Evolutionary conservation across 1,140 invertebrate genomes (phyloP), one percentile per base, ranked within the genome.

Genomic region (Latrodectus geometricus): DNA sequence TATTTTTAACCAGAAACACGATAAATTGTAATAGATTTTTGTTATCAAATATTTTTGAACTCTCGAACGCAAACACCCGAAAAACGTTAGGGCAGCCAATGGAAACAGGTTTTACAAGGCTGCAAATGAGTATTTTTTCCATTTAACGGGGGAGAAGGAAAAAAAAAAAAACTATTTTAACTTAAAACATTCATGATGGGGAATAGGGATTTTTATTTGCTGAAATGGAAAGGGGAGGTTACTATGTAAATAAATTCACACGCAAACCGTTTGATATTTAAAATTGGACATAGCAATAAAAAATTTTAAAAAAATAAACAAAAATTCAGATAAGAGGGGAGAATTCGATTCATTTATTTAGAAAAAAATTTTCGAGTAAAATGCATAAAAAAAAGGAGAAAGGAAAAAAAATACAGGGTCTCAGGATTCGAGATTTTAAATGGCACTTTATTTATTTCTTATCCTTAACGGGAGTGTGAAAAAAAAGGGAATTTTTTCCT

Each of bases 181-280:
- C 8, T 14, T 56, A 12, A 56, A 76, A 76, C 56, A 76, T 76
- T 76, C 56, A 76, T 76, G 74, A n/a, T 7, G 12, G 12, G 61
- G 3, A n/a, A 65, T 4, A 7, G 61, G n/a, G 3, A 4, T 15
- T 65, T 65, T n/a, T n/a, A 35, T 35, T 35, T 35, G 35, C 35
- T 35, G 4, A 54, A 21, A 21, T 21, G 23, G 21, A 76, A 61
- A 76, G 50, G 35, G 12, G 52, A 76, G n/a, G n/a, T 14, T 21
- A 9, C 35, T 76, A 76, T 76, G 74, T 54, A 76, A 76, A 76
- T 76, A 76, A 76, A 56, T 76, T 76, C 54, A 54, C 50, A 21
- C 74, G 52, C 20, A 76, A 76, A 76, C 56, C 74, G 74, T 76
- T 76, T 61, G 74, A n/a, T 76, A 76, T 76, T 76, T 56, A 50